Base-by-base conservation (phyloP, 2,113 vertebrate species). In the Corythoichthys intestinalis region DNA sequence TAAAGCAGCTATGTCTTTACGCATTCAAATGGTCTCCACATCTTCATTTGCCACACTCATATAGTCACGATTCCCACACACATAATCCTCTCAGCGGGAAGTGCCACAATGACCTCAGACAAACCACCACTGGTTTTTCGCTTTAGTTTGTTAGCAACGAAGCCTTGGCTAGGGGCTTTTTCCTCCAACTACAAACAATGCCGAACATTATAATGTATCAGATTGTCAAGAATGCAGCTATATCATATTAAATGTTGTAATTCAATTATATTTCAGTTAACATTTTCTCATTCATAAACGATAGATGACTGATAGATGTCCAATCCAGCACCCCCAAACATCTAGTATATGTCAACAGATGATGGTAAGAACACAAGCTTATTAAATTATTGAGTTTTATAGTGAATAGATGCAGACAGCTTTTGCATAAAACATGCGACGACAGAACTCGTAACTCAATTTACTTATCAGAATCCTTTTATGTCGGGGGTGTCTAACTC, bases 81-180 rank as follows among this genome's bases (percentile, higher is more conserved):
- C 46, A 74, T 50, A 67, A 76, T 61, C 47, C 41, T 72, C 68
- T 70, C 37, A 56, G 65, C 67, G 28, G 59, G 13, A 63, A 34
- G 57, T 38, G 66, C 77, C 77, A 34, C 74, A 72, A 34, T 48
- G 72, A 81, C 73, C 76, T 72, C 75, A 75, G 56, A 60, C 63
- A 15, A 47, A 47, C 20, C 61, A 47, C 41, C 0, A 48, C 12
- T 63, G 44, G 20, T 48, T 28, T 15, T 6, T 47, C 4, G 11
- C 41, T 63, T 63, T 34, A 34, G 41, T 34, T 13, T 4, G 41
- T 34, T 47, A 63, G 60, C n/a, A 46, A 63, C 20, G n/a, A 28
- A 28, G 4, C 39, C 4, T 61, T 20, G 20, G 12, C n/a, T 63
- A n/a, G 56, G 56, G 34, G 34, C 56, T 14, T 11, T 37, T 14